Evolutionary conservation across 1,140 invertebrate species (phyloP), one percentile per base, ranked within the genome.

Genomic region (Pseudomyrmex pallidus): DNA sequence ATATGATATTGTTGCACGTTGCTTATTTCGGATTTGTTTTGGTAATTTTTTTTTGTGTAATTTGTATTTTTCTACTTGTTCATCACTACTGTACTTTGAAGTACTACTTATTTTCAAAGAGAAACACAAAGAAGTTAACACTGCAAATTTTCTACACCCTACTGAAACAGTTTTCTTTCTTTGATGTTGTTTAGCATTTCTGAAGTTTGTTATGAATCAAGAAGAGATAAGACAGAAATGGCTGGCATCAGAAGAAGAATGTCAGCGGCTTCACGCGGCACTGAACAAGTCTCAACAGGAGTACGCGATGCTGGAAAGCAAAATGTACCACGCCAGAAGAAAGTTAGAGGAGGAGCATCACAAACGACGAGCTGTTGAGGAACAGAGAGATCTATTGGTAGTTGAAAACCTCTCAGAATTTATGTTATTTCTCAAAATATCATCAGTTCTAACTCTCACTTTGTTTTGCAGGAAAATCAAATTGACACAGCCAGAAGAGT

Each of bases 291-390:
- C 96, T 7, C 95, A 96, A 52, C 94, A 95, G 56, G 96, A 97
- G 73, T 95, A 96, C 52, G 93, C 95, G 1, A 95, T 96, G 84
- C 95, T 97, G 72, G 97, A 98, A 80, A 96, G 95, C 15, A 97
- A 97, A 91, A 95, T 98, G 59, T 96, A 96, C 82, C 96, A 97
- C 91, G 97, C 97, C 1, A 95, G 97, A 66, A 96, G 96, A 82
- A 94, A 98, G 52, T 94, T 98, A 7, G 97, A 98, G 91, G 95
- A 96, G 59, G 97, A 98, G 89, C 97, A 97, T 85, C 95, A 96
- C 85, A 95, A 95, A 74, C 94, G 97, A 35, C 94, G 95, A 25
- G 91, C 91, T 74, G 95, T 95, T 0, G 96, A 97, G 91, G 93
- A 95, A 8, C 96, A 97, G 54, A 95, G 95, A 59, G 95, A 96